Evolutionary conservation across 2,797 vertebrate genomes (phyloP).

Genomic region (Halcyon badia): DNA sequence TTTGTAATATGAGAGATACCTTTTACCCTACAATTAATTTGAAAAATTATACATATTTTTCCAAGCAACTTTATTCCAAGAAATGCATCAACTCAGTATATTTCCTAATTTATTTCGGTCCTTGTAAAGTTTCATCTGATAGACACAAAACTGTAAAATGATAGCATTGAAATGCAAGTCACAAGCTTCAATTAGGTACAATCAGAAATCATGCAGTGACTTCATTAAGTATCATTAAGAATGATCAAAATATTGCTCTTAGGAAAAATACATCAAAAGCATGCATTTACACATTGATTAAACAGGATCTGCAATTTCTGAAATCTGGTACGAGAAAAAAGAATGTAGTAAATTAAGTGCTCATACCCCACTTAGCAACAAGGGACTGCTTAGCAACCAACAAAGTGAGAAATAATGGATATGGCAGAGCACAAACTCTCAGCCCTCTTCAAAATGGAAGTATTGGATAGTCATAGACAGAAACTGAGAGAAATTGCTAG

Average conservation of each 20-base stretch:
- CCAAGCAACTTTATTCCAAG: slow-evolving; percentile 50
- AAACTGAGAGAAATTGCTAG: background rate
- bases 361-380: slow-evolving; percentile 85
- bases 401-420: slow-evolving; percentile 80
- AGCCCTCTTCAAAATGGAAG: slow-evolving; percentile 24
- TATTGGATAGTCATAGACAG: slow-evolving; percentile 25
- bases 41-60: slow-evolving; percentile 38
- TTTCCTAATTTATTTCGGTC: slow-evolving; percentile 76
- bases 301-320: slow-evolving; percentile 86
- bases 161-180: slow-evolving; percentile 86
- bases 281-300: slow-evolving; percentile 88
- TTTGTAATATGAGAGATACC: background rate
- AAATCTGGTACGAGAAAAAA: slow-evolving; percentile 82
- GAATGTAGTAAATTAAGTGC: slow-evolving; percentile 86
- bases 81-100: slow-evolving; percentile 59
- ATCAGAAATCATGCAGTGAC: slow-evolving; percentile 88
- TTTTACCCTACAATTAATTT: slow-evolving; percentile 61
- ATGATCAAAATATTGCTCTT: slow-evolving; percentile 89
- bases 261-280: slow-evolving; percentile 88
- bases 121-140: slow-evolving; percentile 77
- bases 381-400: slow-evolving; percentile 86
- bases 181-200: slow-evolving; percentile 88
- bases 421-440: slow-evolving; percentile 72
- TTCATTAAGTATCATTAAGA: slow-evolving; percentile 89
- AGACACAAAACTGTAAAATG: slow-evolving; percentile 82